Base-by-base conservation (phyloP, 2,113 vertebrate genomes). In the Sitta europaea region DNA sequence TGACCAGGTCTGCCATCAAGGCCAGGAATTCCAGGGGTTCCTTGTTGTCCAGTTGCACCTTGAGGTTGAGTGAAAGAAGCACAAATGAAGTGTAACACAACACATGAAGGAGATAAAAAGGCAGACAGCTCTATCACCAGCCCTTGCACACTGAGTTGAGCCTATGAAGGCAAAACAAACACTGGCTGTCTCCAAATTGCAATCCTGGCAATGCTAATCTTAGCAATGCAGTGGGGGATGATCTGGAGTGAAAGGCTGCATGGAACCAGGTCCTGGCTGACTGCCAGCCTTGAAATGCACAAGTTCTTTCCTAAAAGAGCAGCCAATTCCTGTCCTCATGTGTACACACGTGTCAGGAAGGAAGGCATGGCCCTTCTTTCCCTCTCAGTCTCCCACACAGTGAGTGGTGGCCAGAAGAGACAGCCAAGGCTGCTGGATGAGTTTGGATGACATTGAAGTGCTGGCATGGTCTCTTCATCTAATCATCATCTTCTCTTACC, bases 11-110 rank as follows among this genome's bases (percentile, higher is more conserved):
- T 62, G 45, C 98, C 98, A 1, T 27, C 36, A 0, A 2, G 4
- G 24, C 98, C 98, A 17, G 67, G 94, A 77, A 0, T 14, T 47
- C 98, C 98, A 10, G 8, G 9, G 24, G 25, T 21, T n/a, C 97
- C 98, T 18, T 0, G 38, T 1, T 5, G 19, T 95, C 98, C 98
- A 9, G 50, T 5, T 23, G 31, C 10, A 7, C 98, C 98, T 98
- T 91, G 75, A 97, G 86, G 70, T 54, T 35, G 86, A 97, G 36
- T 22, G 36, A 82, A 86, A 76, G 48, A 17, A 75, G 23, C 66
- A 94, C 36, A 68, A 9, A 19, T 48, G 35, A 91, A 84, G 71
- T 15, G 23, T 11, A 40, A n/a, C 43, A 50, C 20, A 48, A 51
- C 6, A 28, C n/a, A 35, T 2, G 36, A 53, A 58, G 35, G 45